Evolutionary conservation across 2,888 invertebrate genomes (phyloP).

Genomic region (Fragum whitleyi): DNA sequence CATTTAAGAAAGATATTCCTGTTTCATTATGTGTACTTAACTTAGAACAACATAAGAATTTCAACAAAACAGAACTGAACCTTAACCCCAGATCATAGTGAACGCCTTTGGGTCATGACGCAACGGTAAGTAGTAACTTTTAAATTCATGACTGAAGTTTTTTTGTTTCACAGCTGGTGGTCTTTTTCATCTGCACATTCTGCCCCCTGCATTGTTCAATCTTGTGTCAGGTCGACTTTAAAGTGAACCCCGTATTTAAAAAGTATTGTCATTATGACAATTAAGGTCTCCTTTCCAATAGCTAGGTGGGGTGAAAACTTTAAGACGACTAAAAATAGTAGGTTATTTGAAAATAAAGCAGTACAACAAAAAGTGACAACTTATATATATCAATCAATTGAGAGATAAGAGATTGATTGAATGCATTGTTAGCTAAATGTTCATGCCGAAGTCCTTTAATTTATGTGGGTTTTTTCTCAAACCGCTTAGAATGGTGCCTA

Average conservation of each 20-base stretch:
- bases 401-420: neutral
- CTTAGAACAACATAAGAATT: too few species aligned
- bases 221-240: constrained; percentile 10
- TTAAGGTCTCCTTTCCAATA: neutral
- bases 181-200: constrained; percentile 14
- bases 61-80: too few species aligned
- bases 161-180: constrained; percentile 28
- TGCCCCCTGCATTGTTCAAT: constrained; percentile 31
- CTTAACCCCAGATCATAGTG: too few species aligned
- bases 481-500: too few species aligned
- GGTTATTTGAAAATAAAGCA: neutral
- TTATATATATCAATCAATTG: neutral
- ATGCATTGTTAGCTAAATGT: neutral
- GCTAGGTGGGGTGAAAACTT: neutral
- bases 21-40: too few species aligned
- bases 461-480: too few species aligned
- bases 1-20: too few species aligned
- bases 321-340: neutral
- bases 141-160: constrained; percentile 2
- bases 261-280: constrained; percentile 7
- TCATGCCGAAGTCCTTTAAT: neutral
- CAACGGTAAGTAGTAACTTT: constrained; percentile 13
- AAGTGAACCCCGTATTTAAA: constrained; percentile 11
- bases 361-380: neutral
- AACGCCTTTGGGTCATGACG: too few species aligned